Base-by-base conservation (phyloP, 2,797 vertebrate species). In the Cossypha caffra region DNA sequence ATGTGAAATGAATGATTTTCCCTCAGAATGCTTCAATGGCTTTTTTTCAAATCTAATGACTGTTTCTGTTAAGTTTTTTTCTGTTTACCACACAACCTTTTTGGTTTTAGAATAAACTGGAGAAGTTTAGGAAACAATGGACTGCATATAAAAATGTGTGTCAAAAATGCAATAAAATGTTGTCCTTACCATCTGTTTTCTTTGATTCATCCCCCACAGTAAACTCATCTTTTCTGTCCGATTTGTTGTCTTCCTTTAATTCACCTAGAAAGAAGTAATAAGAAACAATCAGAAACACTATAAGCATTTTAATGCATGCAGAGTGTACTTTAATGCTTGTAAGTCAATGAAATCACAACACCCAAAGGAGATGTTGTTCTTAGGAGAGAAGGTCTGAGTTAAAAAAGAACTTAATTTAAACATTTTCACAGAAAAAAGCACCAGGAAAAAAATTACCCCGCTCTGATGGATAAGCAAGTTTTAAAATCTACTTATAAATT, bases 161-260 rank as follows among this genome's bases (percentile, higher is more conserved):
- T 79, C 58, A 95, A 97, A 82, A 93, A 90, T 17, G 2, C 75
- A 91, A 92, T 61, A 80, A 73, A 83, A 97, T 16, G 35, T 77
- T 83, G 25, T 61, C 54, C 97, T 98, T 98, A 98, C 98, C 98
- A 91, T 97, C 93, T 97, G 96, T 79, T 97, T 97, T 97, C 95
- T 97, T 97, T 94, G 97, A 93, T 45, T 97, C 97, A 62, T 93
- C 95, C 77, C 87, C 88, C 38, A 83, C 26, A 48, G 29, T 59
- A 35, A 95, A 83, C 21, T 96, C 96, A 95, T 97, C 95, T 93
- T 97, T 98, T 94, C 95, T 96, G 61, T 97, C 97, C 69, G 93
- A 61, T 68, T 97, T 97, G 88, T 31, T 96, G 50, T 93, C 94
- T 69, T 98, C 96, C 89, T 97, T 97, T 93, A 97, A 94, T 91